Evolutionary conservation across 1,140 invertebrate genomes (phyloP).

Genomic region (Littorina saxatilis): DNA sequence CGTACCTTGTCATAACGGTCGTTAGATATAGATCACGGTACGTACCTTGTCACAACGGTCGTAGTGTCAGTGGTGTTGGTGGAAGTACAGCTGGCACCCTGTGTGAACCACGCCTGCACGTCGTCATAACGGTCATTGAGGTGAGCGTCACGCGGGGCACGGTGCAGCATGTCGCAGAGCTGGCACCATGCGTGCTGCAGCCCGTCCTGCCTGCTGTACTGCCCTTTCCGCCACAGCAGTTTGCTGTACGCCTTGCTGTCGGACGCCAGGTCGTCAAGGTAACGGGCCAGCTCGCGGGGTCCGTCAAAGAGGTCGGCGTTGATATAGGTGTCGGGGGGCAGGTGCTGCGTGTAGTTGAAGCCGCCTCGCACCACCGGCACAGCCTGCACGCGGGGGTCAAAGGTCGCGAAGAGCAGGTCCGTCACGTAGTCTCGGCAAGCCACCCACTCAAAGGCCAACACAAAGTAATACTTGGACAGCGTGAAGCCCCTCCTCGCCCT

Average conservation of each 20-base stretch:
- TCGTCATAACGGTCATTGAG: constrained; percentile 4
- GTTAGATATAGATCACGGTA: too few species aligned
- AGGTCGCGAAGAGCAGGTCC: constrained; percentile 61
- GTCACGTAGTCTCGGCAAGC: constrained; percentile 64
- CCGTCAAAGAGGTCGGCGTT: constrained; percentile 14
- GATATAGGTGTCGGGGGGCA: constrained; percentile 80
- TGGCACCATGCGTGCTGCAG: constrained; percentile 1
- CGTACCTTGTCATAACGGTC: too few species aligned
- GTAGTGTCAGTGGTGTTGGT: background rate
- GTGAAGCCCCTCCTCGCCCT: constrained; percentile 70
- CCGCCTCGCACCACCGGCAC: constrained; percentile 78
- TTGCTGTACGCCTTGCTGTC: constrained; percentile 11
- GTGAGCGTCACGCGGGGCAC: background rate
- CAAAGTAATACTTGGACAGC: constrained; percentile 76
- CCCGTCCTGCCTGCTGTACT: constrained; percentile 9
- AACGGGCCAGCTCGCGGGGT: constrained; percentile 14
- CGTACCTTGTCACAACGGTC: too few species aligned
- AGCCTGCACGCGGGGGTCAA: constrained; percentile 57
- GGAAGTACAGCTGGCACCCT: background rate
- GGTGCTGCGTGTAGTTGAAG: constrained; percentile 77
- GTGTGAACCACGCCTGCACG: background rate
- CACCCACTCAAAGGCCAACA: constrained; percentile 65
- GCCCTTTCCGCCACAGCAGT: constrained; percentile 14
- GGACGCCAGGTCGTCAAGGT: constrained; percentile 19
- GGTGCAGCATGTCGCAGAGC: constrained; percentile 15